Evolutionary conservation across 2,113 vertebrate species (phyloP).

Genomic region (Vicugna pacos): DNA sequence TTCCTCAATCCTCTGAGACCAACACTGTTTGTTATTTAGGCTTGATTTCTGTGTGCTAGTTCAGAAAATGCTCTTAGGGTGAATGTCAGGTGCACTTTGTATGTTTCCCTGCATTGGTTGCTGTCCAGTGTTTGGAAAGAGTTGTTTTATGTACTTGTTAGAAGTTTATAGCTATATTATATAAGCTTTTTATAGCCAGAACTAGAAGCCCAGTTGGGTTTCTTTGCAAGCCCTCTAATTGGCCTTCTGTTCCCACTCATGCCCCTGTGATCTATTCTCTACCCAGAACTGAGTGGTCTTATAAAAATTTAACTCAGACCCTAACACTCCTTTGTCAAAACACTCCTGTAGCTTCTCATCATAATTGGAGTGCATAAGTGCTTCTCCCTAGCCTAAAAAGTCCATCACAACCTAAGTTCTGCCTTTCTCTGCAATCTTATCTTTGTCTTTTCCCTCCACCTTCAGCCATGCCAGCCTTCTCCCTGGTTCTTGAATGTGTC

Average conservation of each 20-base stretch:
- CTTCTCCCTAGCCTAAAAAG: neutral
- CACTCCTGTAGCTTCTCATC: neutral
- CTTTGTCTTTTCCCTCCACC: neutral
- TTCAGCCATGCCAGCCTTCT: neutral
- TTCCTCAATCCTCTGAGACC: neutral
- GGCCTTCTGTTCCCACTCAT: neutral
- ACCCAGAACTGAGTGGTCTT: neutral
- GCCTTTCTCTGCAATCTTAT: neutral
- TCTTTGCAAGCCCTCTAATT: neutral
- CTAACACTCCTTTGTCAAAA: neutral
- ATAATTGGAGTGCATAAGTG: neutral
- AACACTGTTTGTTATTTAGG: neutral
- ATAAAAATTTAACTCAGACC: neutral
- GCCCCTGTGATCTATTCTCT: neutral
- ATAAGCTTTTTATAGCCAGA: neutral
- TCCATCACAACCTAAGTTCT: neutral
- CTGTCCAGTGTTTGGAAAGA: neutral
- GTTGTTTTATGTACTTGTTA: neutral
- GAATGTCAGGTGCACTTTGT: neutral
- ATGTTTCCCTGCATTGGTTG: neutral
- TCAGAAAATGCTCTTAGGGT: neutral
- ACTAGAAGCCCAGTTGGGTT: neutral
- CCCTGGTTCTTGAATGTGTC: neutral
- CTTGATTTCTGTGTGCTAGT: neutral
- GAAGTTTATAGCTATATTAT: neutral